Evolutionary conservation across 1,140 invertebrate species (phyloP).

Genomic region (Dolichoris vasculosae): DNA sequence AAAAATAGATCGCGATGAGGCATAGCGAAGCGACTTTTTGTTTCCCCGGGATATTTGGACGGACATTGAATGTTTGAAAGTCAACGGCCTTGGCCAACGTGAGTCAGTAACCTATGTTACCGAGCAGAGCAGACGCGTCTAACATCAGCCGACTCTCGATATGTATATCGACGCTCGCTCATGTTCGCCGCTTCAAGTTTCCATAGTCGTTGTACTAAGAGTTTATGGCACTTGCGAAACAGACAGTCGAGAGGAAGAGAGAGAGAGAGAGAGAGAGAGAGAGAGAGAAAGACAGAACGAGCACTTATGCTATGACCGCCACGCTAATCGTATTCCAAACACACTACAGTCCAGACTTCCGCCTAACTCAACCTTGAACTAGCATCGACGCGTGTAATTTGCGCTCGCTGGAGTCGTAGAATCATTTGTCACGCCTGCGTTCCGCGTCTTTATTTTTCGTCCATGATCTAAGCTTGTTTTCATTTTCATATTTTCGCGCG

Average conservation of each 20-base stretch:
- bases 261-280: background rate
- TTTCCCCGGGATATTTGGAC: conserved; percentile 21
- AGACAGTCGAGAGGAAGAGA: background rate
- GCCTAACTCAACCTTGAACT: conserved; percentile 64
- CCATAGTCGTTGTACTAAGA: background rate
- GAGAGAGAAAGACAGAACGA: background rate
- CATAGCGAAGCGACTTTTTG: background rate
- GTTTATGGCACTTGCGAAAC: background rate
- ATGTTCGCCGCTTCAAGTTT: background rate
- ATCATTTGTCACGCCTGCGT: conserved; percentile 24
- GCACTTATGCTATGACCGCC: conserved; percentile 18
- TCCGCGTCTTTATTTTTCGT: background rate
- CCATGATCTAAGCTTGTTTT: background rate
- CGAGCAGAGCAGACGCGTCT: conserved; percentile 54
- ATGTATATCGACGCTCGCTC: background rate
- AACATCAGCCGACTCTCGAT: conserved; percentile 45
- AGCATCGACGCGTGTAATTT: conserved; percentile 52
- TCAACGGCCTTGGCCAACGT: conserved; percentile 53
- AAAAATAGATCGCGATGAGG: conserved; percentile 39
- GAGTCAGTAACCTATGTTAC: conserved; percentile 68
- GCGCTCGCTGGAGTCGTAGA: conserved; percentile 11
- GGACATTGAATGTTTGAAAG: conserved; percentile 38
- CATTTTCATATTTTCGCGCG: background rate
- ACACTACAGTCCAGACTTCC: conserved; percentile 60
- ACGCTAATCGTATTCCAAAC: conserved; percentile 64